Conservation (phyloP, 1,140 invertebrate species). For the Euglossa dilemma region DNA sequence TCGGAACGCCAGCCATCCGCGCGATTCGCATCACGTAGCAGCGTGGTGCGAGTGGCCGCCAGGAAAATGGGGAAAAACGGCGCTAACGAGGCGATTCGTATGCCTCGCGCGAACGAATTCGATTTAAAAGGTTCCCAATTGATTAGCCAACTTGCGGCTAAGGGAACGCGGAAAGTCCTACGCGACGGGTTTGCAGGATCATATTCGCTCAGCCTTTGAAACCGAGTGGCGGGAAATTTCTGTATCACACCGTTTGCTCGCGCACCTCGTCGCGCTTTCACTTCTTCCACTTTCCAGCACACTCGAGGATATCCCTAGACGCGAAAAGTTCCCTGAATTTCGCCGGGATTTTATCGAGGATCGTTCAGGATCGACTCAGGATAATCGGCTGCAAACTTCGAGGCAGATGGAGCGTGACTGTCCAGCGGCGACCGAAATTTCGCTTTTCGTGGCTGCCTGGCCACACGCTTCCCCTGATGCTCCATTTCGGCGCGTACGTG, state of each 20-base stretch:
- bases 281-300: conserved; percentile 6
- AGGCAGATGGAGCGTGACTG: conserved; percentile 32
- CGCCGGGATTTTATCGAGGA: background rate
- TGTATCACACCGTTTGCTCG: background rate
- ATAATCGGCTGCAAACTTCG: background rate
- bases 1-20: background rate
- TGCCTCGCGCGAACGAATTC: background rate
- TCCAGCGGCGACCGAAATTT: background rate
- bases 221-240: background rate
- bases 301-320: too few relatives aligned
- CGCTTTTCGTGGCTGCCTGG: background rate
- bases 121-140: conserved; percentile 15
- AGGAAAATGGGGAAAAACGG: conserved; percentile 28
- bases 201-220: too few relatives aligned
- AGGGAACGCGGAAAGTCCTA: conserved; percentile 18
- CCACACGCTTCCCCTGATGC: conserved; percentile 13
- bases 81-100: conserved; percentile 29
- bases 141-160: conserved; percentile 17
- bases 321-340: background rate
- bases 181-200: background rate
- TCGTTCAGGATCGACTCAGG: background rate
- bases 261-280: conserved; percentile 24
- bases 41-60: background rate
- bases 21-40: conserved; percentile 25
- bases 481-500: conserved; percentile 42